These are phyloP conservation scores for Donacobius atricapilla DNA, from an alignment of 2,113 vertebrate species.

Conservation along the genomic window DNA sequence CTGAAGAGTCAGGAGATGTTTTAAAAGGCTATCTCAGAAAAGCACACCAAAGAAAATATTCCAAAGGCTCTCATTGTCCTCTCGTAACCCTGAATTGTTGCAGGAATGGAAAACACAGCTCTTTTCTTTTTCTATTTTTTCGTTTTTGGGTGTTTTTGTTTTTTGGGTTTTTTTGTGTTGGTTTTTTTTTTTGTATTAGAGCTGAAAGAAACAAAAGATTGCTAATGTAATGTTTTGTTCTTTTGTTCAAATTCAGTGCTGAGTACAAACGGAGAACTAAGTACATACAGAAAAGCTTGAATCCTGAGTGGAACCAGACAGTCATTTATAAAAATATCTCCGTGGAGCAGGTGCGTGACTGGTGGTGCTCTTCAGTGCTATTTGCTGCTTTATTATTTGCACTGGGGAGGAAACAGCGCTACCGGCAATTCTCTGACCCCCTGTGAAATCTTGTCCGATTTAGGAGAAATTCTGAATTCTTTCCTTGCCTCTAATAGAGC, in stretches of 20 bases:
- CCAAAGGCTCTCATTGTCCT: neutral
- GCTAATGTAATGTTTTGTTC: slow-evolving; percentile 15
- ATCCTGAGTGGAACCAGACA: slow-evolving; percentile 99
- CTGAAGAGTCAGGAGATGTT: neutral
- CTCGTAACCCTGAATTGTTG: neutral
- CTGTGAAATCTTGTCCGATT: neutral
- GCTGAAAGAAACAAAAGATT: neutral
- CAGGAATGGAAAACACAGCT: neutral
- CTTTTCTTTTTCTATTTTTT: neutral
- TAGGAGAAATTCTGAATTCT: neutral
- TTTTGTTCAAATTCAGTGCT: slow-evolving; percentile 80
- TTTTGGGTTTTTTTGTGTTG: too few species aligned
- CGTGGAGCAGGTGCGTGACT: slow-evolving; percentile 86
- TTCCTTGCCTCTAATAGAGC: neutral
- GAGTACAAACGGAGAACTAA: slow-evolving; percentile 96
- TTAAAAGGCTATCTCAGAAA: neutral
- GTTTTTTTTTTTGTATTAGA: neutral
- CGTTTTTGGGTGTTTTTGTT: neutral
- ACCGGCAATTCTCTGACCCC: neutral
- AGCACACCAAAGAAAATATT: neutral
- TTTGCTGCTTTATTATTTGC: neutral
- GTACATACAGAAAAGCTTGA: slow-evolving; percentile 92
- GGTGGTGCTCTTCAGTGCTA: neutral
- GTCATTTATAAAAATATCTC: slow-evolving; percentile 99
- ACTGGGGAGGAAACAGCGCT: neutral